Evolutionary conservation across 1,140 invertebrate genomes (phyloP).

Genomic region (Drosophila teissieri): DNA sequence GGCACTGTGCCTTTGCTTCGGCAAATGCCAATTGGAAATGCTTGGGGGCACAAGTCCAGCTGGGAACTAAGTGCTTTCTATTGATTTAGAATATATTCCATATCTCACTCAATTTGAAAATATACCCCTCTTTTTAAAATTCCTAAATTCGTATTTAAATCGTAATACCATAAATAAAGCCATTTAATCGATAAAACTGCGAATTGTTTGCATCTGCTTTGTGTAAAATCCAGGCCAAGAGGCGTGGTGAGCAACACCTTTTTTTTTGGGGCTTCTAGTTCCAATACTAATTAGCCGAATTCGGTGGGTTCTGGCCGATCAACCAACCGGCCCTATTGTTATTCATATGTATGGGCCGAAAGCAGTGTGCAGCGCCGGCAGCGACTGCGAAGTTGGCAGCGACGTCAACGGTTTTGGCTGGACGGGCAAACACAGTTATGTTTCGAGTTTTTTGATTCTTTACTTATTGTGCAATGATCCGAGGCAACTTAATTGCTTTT

Average conservation of each 20-base stretch:
- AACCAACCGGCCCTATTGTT: conserved; percentile 25
- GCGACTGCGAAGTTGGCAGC: conserved; percentile 17
- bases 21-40: conserved; percentile 27
- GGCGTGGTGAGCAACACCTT: conserved; percentile 40
- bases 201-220: conserved; percentile 1
- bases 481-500: conserved; percentile 82
- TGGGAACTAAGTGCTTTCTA: conserved; percentile 4
- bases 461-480: conserved; percentile 82
- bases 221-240: conserved; percentile 7
- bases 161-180: too few relatives aligned
- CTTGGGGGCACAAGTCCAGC: not conserved
- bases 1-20: conserved; percentile 15
- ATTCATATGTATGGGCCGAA: conserved; percentile 33
- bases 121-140: too few relatives aligned
- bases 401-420: conserved; percentile 50
- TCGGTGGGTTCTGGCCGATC: conserved; percentile 6
- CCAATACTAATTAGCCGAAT: conserved; percentile 35
- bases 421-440: conserved; percentile 80
- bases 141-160: too few relatives aligned
- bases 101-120: too few relatives aligned
- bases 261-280: conserved; percentile 2
- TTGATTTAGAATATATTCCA: not conserved
- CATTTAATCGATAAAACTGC: not conserved
- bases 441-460: conserved; percentile 74
- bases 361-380: conserved; percentile 36